Evolutionary conservation across 2,113 vertebrate species (phyloP), one percentile per base, ranked within the genome.

Genomic region (Rhipidura dahli): DNA sequence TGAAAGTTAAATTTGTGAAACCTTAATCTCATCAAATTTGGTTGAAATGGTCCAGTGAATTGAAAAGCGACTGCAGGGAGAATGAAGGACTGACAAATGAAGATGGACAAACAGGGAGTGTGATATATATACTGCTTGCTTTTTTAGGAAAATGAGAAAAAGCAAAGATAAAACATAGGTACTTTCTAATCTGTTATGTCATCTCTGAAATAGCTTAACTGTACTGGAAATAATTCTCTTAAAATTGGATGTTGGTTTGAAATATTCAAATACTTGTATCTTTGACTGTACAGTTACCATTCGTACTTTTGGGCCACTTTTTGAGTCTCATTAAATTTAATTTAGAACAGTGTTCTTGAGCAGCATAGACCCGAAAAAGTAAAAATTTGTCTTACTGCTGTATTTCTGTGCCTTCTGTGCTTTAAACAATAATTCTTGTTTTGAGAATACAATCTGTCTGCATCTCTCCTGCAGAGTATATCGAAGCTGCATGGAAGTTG

Each of bases 11-110:
- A 66, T 92, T 91, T 82, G 64, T 6, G 4, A 89, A 94, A 71
- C 56, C 42, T 93, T 91, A 93, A 93, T 92, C 73, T 89, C 73
- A 56, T 91, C 61, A 82, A n/a, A 89, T 94, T 89, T 87, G 72
- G 23, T 70, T 71, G 49, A 81, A 96, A 84, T 75, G 69, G 64
- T 75, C 50, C 51, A 89, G 56, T 66, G 61, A 73, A 39, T 66
- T 71, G 65, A 47, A 75, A 73, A 95, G 23, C 35, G 63, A 15
- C 50, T 91, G 16, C 56, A 78, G 56, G 39, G 65, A 87, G 72
- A 82, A 35, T 37, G 60, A 39, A 66, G 27, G 51, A 21, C 35
- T 84, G 77, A 59, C 60, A 94, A 91, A 95, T 50, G 39, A 64
- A 85, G 79, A 81, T 81, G 72, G 90, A 78, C 51, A 93, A 93